Evolutionary conservation across 2,888 invertebrate species (phyloP).

Genomic region (Carabus problematicus): DNA sequence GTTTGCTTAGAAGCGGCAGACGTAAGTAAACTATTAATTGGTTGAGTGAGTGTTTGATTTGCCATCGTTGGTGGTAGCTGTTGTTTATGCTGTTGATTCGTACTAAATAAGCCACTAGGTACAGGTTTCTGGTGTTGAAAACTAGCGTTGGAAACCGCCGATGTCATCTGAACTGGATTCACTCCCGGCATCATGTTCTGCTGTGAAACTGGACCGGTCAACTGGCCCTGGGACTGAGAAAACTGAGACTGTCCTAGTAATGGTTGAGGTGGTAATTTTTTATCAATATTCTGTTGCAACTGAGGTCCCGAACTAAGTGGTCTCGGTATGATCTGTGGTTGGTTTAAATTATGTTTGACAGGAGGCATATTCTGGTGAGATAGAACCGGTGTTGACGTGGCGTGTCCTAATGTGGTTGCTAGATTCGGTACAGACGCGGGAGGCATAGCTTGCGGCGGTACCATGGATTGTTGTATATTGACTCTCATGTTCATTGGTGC

Average conservation of each 20-base stretch:
- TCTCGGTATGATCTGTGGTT: conserved; percentile 15
- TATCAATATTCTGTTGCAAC: conserved; percentile 4
- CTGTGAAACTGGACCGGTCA: too few species aligned
- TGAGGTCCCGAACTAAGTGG: conserved; percentile 26
- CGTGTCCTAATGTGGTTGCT: conserved; percentile 4
- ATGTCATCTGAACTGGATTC: neutral
- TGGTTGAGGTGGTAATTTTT: neutral
- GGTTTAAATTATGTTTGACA: conserved; percentile 30
- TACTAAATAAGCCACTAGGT: too few species aligned
- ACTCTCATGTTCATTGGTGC: neutral
- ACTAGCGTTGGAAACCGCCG: neutral
- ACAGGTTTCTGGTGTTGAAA: too few species aligned
- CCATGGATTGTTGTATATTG: too few species aligned
- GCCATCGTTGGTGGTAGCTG: too few species aligned
- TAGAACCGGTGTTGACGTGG: conserved; percentile 12
- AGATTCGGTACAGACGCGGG: neutral
- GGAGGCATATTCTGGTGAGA: neutral
- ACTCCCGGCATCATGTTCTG: too few species aligned
- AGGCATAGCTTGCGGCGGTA: neutral
- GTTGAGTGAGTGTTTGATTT: neutral
- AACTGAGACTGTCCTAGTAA: neutral
- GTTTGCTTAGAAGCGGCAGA: neutral
- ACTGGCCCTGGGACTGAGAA: conserved; percentile 12
- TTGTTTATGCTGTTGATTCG: too few species aligned
- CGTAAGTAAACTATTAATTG: conserved; percentile 1